phyloP scores from a whole-genome alignment of 2,113 vertebrate species.

The Monopterus albus region DNA sequence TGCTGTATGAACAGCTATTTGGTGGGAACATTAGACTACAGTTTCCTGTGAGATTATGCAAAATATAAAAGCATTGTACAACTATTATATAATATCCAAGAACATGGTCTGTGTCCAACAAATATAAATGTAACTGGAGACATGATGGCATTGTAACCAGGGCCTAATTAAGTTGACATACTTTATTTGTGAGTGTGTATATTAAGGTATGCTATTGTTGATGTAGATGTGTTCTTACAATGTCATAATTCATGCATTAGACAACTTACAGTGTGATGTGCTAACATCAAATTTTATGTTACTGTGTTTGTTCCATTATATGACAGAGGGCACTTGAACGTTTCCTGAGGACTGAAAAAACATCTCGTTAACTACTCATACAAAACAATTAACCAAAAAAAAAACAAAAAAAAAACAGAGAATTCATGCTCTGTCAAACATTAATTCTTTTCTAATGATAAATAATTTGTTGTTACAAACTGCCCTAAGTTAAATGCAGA shows the following conservation, averaged over 20 bases:
- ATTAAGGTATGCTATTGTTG: no score
- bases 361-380: no score
- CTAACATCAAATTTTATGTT: background rate
- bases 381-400: no score
- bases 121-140: conserved; percentile 17
- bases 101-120: background rate
- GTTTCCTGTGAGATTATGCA: background rate
- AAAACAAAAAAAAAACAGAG: no score
- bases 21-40: background rate
- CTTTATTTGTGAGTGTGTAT: background rate
- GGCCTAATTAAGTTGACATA: background rate
- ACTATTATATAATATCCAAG: background rate
- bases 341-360: background rate
- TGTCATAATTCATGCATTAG: no score
- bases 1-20: background rate
- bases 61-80: background rate
- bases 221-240: background rate
- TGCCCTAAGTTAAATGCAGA: no score
- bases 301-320: no score
- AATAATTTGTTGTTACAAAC: no score
- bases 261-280: background rate
- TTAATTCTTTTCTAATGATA: no score
- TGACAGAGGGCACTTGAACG: background rate
- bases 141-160: conserved; percentile 22
- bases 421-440: no score